Evolutionary conservation across 92 coral and sea anemone genomes (phyloP), one percentile per base, ranked within the genome.

Genomic region (Meandrina meandrites): DNA sequence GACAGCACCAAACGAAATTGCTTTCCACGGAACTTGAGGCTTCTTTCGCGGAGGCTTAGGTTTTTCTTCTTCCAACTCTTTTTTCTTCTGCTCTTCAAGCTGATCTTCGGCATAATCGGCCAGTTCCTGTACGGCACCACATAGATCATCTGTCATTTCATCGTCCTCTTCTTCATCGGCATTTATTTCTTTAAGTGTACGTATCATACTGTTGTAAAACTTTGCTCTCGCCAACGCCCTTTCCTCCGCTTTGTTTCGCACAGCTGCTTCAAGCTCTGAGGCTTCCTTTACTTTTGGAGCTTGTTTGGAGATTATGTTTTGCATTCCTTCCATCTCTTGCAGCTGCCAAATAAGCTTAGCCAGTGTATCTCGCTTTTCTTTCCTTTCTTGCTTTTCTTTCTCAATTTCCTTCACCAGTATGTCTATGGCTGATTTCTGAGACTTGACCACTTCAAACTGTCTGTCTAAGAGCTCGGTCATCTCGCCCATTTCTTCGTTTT

Each of bases 261-360:
- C 81, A 16, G 94, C 88, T 22, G 66, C 73, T 68, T 91, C 89
- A 19, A 93, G 84, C 36, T 88, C 94, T 47, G 73, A 56, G 71
- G 84, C 94, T 18, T 83, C 85, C 27, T 22, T 47, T 69, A 48
- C 88, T 47, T 24, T 34, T 14, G 78, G 68, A 9, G 88, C 36
- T 66, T 88, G 91, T 67, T 95, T 94, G 15, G 90, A 86, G 24
- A 95, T 84, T 11, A 93, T 91, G 60, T 60, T 86, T 51, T 92
- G 90, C 98, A 95, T 91, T 50, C 93, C 98, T 53, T 95, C 98
- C 80, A 95, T 83, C 81, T 95, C 98, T 80, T 91, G 93, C 27
- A 95, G 75, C 68, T 95, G 93, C 91, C 96, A 86, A 40, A 95
- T 91, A 71, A 95, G 68, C 87, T 93, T 95, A 14, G 98, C 98